phyloP scores from a whole-genome alignment of 2,113 vertebrate species.

The Hippocampus abdominalis region DNA sequence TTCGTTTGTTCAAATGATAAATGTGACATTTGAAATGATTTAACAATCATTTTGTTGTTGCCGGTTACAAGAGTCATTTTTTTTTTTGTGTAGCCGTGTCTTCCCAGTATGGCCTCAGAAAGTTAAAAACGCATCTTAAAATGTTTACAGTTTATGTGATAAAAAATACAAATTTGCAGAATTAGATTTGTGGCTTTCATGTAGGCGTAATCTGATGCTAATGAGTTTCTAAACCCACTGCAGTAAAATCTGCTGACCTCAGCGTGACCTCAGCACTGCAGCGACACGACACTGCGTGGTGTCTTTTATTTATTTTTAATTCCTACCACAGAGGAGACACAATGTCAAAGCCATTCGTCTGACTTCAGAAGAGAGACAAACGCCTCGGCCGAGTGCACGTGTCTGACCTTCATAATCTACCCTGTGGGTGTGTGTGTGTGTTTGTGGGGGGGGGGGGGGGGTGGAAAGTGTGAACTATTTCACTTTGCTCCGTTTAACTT shows the following conservation, averaged over 20 bases:
- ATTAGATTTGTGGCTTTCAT: not conserved
- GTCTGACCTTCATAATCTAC: not conserved
- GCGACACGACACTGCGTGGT: slow-evolving; percentile 25
- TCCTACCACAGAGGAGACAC: not conserved
- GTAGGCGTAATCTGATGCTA: not conserved
- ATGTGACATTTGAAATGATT: no score
- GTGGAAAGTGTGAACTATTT: slow-evolving; percentile 46
- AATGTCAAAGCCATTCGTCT: not conserved
- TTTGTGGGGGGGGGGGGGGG: not conserved
- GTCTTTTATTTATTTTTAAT: not conserved
- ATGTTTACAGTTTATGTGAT: not conserved
- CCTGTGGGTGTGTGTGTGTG: slow-evolving; percentile 5
- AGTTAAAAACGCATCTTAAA: not conserved
- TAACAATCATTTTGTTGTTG: not conserved
- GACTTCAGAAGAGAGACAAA: slow-evolving; percentile 27
- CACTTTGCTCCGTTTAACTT: slow-evolving; percentile 89
- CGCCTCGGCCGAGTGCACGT: slow-evolving; percentile 3
- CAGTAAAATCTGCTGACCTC: slow-evolving; percentile 48
- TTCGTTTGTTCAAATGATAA: not conserved
- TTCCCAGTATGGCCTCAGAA: no score
- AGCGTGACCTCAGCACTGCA: slow-evolving; percentile 45
- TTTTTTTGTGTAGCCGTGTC: no score
- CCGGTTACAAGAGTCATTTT: not conserved
- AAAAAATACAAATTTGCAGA: not conserved
- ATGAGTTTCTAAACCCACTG: slow-evolving; percentile 26